These are phyloP conservation scores for Euwallacea similis DNA, from an alignment of 1,140 invertebrate genomes.

Conservation along the genomic window DNA sequence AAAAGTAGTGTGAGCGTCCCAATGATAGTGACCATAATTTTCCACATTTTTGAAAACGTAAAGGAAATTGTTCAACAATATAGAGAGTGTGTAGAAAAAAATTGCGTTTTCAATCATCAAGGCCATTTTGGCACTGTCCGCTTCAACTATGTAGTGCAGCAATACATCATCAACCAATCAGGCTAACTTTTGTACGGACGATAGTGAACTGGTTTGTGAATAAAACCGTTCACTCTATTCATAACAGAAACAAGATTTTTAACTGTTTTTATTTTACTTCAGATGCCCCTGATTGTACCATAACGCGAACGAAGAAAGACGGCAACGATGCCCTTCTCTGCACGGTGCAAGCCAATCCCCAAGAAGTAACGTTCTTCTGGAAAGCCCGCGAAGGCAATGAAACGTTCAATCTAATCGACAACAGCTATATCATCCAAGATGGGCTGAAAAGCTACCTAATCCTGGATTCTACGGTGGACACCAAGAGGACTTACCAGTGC, in stretches of 20 bases:
- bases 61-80: too few species aligned
- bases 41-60: too few species aligned
- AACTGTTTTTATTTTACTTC: constrained; percentile 44
- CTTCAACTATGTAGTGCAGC: too few species aligned
- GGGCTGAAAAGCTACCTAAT: constrained; percentile 66
- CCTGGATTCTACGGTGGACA: constrained; percentile 65
- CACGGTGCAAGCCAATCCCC: constrained; percentile 78
- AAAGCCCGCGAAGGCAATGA: constrained; percentile 81
- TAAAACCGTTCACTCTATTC: neutral
- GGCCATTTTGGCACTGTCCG: too few species aligned
- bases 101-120: too few species aligned
- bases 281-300: constrained; percentile 85
- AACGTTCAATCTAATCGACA: constrained; percentile 60
- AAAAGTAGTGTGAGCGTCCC: too few species aligned
- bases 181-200: too few species aligned
- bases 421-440: constrained; percentile 51
- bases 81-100: too few species aligned
- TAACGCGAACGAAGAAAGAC: constrained; percentile 70
- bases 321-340: constrained; percentile 78
- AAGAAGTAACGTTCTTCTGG: constrained; percentile 81
- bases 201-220: neutral
- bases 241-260: neutral
- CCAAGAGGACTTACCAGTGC: constrained; percentile 80
- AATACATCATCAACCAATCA: too few species aligned
- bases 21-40: too few species aligned